Evolutionary conservation across 2,888 invertebrate species (phyloP).

Genomic region (Dorcus parallelipipedus): DNA sequence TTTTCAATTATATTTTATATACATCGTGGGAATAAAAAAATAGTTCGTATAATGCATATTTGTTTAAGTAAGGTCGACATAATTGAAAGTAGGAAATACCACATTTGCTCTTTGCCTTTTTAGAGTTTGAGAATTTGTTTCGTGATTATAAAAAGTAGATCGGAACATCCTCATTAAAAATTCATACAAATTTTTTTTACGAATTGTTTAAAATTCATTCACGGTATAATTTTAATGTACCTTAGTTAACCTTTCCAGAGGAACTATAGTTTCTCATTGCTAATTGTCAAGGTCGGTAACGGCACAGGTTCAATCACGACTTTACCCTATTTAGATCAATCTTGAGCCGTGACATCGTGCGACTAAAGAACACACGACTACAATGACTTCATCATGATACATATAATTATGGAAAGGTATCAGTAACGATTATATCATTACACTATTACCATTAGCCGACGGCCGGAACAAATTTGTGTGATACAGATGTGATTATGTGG

Average conservation of each 20-base stretch:
- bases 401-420: constrained; percentile 33
- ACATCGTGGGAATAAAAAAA: no score
- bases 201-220: constrained; percentile 10
- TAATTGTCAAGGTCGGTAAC: constrained; percentile 41
- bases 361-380: constrained; percentile 36
- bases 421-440: background rate
- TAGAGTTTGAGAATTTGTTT: no score
- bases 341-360: constrained; percentile 39
- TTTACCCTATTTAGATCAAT: constrained; percentile 43
- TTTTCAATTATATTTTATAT: no score
- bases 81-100: no score
- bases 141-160: no score
- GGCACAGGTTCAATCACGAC: constrained; percentile 39
- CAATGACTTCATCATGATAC: constrained; percentile 38
- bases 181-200: no score
- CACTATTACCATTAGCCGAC: background rate
- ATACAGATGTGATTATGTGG: background rate
- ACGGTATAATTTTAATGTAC: constrained; percentile 21
- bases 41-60: no score
- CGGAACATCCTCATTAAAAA: no score
- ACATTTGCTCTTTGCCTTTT: no score
- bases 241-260: constrained; percentile 22
- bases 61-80: no score
- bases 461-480: background rate
- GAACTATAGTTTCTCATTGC: constrained; percentile 22